Evolutionary conservation across 2,113 vertebrate genomes (phyloP).

Genomic region (Casuarius casuarius): DNA sequence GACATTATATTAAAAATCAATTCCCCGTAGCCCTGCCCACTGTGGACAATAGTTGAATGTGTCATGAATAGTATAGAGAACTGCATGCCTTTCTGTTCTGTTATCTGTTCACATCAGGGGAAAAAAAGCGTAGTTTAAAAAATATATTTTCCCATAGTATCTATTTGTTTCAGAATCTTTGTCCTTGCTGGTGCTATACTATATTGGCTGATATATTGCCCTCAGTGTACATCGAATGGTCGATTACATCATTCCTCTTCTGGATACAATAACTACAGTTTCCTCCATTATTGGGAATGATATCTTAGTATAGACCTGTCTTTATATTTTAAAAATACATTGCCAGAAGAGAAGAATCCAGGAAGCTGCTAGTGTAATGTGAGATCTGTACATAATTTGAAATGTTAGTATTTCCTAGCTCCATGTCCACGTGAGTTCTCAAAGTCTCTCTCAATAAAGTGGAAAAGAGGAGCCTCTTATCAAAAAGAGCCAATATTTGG

Average conservation of each 20-base stretch:
- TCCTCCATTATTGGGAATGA: background rate
- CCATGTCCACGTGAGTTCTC: background rate
- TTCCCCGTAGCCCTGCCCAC: background rate
- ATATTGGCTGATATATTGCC: background rate
- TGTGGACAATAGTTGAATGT: background rate
- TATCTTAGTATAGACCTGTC: background rate
- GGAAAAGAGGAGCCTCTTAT: background rate
- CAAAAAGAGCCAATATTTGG: background rate
- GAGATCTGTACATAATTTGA: background rate
- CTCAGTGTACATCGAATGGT: background rate
- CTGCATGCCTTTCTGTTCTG: background rate
- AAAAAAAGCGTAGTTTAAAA: background rate
- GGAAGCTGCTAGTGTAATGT: background rate
- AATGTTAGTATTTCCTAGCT: background rate
- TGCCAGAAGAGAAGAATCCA: background rate
- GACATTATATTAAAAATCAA: slow-evolving; percentile 8
- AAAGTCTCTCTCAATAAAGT: background rate
- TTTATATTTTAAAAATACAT: background rate
- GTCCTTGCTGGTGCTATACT: background rate
- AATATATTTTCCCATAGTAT: background rate
- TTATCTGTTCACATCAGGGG: background rate
- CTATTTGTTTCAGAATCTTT: background rate
- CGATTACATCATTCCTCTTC: background rate
- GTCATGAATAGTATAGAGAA: background rate
- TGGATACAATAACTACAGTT: background rate